These are phyloP conservation scores for Serranus cabrilla DNA, from an alignment of 2,797 vertebrate species.

Conservation along the genomic window DNA sequence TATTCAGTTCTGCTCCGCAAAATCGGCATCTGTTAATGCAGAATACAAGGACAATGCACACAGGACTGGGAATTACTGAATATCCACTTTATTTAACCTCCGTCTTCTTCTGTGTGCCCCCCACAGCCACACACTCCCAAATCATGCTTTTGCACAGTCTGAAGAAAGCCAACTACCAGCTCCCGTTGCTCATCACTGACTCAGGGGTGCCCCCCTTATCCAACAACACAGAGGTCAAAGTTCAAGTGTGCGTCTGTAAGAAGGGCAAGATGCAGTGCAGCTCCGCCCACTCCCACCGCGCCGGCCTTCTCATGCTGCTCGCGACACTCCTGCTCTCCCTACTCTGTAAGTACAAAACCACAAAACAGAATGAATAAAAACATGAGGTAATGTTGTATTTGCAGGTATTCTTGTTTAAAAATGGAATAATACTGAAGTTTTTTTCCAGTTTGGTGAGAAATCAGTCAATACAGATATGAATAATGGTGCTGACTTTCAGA, in stretches of 20 bases:
- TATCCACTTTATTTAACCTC: not conserved
- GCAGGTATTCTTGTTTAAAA: not conserved
- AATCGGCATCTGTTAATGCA: conserved; percentile 9
- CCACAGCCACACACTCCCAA: conserved; percentile 93
- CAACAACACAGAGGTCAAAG: conserved; percentile 94
- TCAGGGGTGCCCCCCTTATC: conserved; percentile 94
- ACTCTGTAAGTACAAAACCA: conserved; percentile 87
- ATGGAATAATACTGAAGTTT: not conserved
- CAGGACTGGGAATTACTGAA: not conserved
- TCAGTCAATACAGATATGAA: not conserved
- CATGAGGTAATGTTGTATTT: not conserved
- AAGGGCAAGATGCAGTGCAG: conserved; percentile 98
- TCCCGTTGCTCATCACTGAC: conserved; percentile 96
- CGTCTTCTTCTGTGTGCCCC: conserved; percentile 40
- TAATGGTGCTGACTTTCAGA: not conserved
- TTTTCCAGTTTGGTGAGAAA: not conserved
- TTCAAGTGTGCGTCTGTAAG: conserved; percentile 97
- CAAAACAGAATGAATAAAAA: not conserved
- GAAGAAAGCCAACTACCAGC: conserved; percentile 96
- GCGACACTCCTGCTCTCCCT: conserved; percentile 86
- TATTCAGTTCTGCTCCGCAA: conserved; percentile 36
- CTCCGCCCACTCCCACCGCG: conserved; percentile 76
- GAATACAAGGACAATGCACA: conserved; percentile 7
- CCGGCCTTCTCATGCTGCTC: conserved; percentile 82
- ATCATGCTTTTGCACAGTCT: conserved; percentile 93